These are phyloP conservation scores for Tapera naevia DNA, from an alignment of 2,797 vertebrate genomes.

Conservation along the genomic window DNA sequence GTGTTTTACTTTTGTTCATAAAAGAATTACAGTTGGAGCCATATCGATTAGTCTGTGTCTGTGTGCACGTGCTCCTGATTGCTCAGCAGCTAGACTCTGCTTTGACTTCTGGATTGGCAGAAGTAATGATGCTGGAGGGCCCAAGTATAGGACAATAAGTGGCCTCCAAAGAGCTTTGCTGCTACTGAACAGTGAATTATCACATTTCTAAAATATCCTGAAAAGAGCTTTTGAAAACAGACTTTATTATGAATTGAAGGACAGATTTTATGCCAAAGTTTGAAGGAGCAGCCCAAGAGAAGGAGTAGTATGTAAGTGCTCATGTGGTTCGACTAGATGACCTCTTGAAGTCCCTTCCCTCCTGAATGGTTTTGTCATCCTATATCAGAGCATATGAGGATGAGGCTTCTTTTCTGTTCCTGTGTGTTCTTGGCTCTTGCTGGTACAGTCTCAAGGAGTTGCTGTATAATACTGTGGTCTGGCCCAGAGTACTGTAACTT, in stretches of 20 bases:
- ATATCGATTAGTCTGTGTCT: conserved; percentile 41
- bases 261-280: neutral
- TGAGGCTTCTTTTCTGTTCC: neutral
- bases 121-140: neutral
- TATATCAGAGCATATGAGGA: neutral
- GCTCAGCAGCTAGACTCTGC: conserved; percentile 28
- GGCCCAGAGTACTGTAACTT: neutral
- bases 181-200: neutral
- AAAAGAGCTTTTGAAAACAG: neutral
- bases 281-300: neutral
- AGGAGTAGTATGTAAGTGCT: neutral
- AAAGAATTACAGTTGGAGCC: conserved; percentile 33
- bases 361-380: neutral
- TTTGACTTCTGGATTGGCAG: conserved; percentile 34
- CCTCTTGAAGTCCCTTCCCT: neutral
- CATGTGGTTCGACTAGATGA: neutral
- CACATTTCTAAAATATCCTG: neutral
- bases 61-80: conserved; percentile 7
- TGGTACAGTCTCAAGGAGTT: neutral
- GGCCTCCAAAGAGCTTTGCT: neutral
- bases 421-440: neutral
- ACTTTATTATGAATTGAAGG: neutral
- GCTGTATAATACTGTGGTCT: neutral
- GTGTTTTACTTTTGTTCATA: conserved; percentile 61
- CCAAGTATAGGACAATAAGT: neutral